These are phyloP conservation scores for Vannuccia rotundouncinata DNA, from an alignment of 2,888 invertebrate genomes.

Conservation along the genomic window DNA sequence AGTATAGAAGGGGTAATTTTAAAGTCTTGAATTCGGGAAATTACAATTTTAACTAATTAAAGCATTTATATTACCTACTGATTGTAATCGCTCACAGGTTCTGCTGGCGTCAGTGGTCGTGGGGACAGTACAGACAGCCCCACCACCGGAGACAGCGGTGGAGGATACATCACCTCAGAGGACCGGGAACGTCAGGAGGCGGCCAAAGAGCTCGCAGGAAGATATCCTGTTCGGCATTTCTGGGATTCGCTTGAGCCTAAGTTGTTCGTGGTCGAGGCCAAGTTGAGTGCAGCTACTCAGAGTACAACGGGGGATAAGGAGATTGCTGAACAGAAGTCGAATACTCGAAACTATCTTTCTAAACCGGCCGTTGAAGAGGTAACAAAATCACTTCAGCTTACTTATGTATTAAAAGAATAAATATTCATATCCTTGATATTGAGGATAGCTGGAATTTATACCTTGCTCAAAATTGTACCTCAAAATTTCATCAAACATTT, in stretches of 20 bases:
- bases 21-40: too few relatives aligned
- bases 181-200: conserved; percentile 42
- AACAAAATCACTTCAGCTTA: not conserved
- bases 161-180: not conserved
- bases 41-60: too few relatives aligned
- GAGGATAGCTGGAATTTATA: not conserved
- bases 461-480: too few relatives aligned
- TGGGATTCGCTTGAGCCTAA: conserved; percentile 85
- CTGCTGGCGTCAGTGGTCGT: not conserved
- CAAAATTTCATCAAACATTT: too few relatives aligned
- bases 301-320: not conserved
- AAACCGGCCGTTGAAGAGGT: not conserved
- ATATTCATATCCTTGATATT: not conserved
- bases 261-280: conserved; percentile 70
- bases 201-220: conserved; percentile 58
- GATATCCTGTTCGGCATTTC: conserved; percentile 63
- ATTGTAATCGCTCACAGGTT: too few relatives aligned
- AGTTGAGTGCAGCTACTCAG: not conserved
- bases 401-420: not conserved
- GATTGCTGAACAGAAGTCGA: not conserved
- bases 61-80: too few relatives aligned
- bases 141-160: not conserved
- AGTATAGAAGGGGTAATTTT: too few relatives aligned
- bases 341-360: not conserved
- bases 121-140: not conserved